phyloP scores from a whole-genome alignment of 2,888 invertebrate genomes.

The Synanthedon tipuliformis region DNA sequence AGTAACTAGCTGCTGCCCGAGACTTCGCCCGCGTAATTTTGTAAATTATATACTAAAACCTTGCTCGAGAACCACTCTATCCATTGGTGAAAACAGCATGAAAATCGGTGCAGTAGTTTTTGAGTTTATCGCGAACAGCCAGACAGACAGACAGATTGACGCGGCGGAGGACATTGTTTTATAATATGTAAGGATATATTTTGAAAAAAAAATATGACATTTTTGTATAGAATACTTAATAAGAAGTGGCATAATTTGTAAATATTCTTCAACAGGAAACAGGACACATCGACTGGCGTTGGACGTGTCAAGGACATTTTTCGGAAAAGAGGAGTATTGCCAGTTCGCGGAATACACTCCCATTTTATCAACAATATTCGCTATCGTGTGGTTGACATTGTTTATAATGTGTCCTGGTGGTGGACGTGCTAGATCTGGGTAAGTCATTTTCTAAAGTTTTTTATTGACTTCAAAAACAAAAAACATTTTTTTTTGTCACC shows the following conservation, averaged over 20 bases:
- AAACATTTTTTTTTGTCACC: too few species aligned
- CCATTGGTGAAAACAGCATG: too few species aligned
- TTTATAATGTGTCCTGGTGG: slow-evolving; percentile 60
- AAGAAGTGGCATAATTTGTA: too few species aligned
- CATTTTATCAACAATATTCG: slow-evolving; percentile 46
- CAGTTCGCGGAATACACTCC: slow-evolving; percentile 58
- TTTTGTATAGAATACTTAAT: neutral
- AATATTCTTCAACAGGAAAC: slow-evolving; percentile 23
- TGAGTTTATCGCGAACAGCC: too few species aligned
- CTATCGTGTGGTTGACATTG: slow-evolving; percentile 46
- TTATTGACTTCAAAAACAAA: neutral
- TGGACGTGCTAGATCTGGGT: slow-evolving; percentile 47
- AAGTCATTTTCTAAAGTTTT: slow-evolving; percentile 4
- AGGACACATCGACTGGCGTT: slow-evolving; percentile 34
- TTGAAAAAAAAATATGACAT: neutral
- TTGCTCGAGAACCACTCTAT: too few species aligned
- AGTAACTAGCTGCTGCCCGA: too few species aligned
- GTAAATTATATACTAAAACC: too few species aligned
- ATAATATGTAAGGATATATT: too few species aligned
- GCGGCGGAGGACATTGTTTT: too few species aligned
- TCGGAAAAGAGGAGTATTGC: slow-evolving; percentile 34
- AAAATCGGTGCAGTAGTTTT: too few species aligned
- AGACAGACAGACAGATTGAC: too few species aligned
- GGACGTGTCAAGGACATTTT: slow-evolving; percentile 39
- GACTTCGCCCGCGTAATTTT: too few species aligned